phyloP scores from a whole-genome alignment of 2,888 invertebrate species.

The Pterostichus madidus region DNA sequence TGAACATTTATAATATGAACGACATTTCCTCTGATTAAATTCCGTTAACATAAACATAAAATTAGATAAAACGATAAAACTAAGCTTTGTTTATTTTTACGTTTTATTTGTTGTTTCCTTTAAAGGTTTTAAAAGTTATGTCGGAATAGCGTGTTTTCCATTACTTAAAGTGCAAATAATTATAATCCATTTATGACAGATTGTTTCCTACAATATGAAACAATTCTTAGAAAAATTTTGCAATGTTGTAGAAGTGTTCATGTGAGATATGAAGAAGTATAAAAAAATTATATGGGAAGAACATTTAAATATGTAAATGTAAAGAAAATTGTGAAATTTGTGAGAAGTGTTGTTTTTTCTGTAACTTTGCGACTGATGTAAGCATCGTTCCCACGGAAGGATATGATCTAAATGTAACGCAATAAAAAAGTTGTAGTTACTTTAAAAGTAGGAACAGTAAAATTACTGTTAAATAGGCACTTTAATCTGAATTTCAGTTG shows the following conservation, averaged over 20 bases:
- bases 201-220: background rate
- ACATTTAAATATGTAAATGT: slow-evolving; percentile 24
- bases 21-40: too few species aligned
- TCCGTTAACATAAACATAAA: too few species aligned
- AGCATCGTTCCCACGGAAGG: slow-evolving; percentile 11
- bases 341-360: slow-evolving; percentile 36
- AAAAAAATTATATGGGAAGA: slow-evolving; percentile 45
- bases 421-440: slow-evolving; percentile 18
- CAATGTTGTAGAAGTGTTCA: background rate
- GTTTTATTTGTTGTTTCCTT: too few species aligned
- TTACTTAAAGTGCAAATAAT: background rate
- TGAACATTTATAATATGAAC: too few species aligned
- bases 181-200: background rate
- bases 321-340: slow-evolving; percentile 44
- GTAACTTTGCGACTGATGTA: background rate
- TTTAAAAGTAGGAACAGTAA: slow-evolving; percentile 26
- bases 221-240: background rate
- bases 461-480: background rate
- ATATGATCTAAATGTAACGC: slow-evolving; percentile 35
- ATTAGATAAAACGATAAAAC: too few species aligned
- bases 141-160: background rate
- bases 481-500: slow-evolving; percentile 4
- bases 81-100: too few species aligned
- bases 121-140: too few species aligned
- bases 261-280: background rate